Conservation (phyloP, 2,888 invertebrate species). For the Spisula subtruncata region DNA sequence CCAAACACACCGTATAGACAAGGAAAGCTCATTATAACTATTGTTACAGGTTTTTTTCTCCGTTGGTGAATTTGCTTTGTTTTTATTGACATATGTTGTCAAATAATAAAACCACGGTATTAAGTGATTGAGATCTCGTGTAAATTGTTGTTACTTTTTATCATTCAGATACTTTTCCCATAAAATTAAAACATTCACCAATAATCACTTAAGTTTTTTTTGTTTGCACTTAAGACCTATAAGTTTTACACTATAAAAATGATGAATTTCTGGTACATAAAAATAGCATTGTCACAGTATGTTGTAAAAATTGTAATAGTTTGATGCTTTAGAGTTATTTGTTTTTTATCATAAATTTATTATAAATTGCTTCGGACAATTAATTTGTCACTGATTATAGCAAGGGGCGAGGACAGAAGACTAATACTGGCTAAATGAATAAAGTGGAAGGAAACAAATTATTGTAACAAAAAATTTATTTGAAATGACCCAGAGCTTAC, state of each 20-base stretch:
- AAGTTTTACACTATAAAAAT: background rate
- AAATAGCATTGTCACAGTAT: constrained; percentile 13
- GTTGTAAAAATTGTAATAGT: background rate
- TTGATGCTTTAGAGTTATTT: background rate
- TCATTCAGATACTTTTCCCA: constrained; percentile 4
- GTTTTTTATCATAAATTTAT: background rate
- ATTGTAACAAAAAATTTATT: background rate
- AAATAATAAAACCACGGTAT: background rate
- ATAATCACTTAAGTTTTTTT: background rate
- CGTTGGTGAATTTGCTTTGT: constrained; percentile 20
- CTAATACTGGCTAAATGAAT: background rate
- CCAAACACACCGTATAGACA: constrained; percentile 46
- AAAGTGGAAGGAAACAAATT: no score
- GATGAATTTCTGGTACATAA: constrained; percentile 2
- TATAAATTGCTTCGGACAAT: background rate
- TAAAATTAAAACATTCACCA: background rate
- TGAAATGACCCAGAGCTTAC: background rate
- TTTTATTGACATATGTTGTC: constrained; percentile 34
- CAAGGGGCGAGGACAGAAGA: background rate
- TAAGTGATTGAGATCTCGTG: constrained; percentile 13
- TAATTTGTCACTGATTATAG: background rate
- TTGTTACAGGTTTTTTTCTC: constrained; percentile 17
- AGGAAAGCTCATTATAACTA: constrained; percentile 48
- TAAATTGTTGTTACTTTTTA: background rate
- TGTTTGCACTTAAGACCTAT: constrained; percentile 19